Conservation (phyloP, 2,797 vertebrate species). For the Apodemus agrarius region DNA sequence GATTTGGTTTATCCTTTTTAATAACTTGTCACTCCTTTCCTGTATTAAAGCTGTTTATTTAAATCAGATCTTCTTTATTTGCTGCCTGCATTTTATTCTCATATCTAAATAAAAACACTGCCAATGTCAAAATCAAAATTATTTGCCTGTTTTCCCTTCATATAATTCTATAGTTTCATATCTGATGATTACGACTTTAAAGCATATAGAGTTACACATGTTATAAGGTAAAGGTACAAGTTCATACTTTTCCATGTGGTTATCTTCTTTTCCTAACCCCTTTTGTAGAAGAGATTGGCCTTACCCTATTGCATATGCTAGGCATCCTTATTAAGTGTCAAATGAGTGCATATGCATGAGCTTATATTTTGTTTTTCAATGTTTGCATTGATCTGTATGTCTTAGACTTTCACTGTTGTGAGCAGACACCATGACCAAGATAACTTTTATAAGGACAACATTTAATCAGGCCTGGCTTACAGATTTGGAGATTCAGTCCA, state of each 20-base stretch:
- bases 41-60: not conserved
- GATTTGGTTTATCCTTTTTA: not conserved
- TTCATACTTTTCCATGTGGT: not conserved
- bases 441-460: not conserved
- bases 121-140: not conserved
- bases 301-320: not conserved
- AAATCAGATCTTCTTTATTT: not conserved
- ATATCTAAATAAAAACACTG: not conserved
- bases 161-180: not conserved
- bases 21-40: not conserved
- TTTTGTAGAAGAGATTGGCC: not conserved
- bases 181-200: not conserved
- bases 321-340: not conserved
- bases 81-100: not conserved
- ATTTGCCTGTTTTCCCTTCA: not conserved
- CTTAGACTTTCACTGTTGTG: not conserved
- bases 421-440: not conserved
- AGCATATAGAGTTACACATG: not conserved
- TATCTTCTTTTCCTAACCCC: not conserved
- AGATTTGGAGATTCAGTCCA: not conserved
- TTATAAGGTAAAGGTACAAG: not conserved
- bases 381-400: not conserved
- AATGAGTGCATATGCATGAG: not conserved
- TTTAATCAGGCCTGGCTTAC: not conserved
- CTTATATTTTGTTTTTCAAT: not conserved